A percentile compares a stretch with the other conserved stretches of the same genome.
phyloP scores from a whole-genome alignment of 2,113 vertebrate genomes.

The Gymnobelideus leadbeateri region DNA sequence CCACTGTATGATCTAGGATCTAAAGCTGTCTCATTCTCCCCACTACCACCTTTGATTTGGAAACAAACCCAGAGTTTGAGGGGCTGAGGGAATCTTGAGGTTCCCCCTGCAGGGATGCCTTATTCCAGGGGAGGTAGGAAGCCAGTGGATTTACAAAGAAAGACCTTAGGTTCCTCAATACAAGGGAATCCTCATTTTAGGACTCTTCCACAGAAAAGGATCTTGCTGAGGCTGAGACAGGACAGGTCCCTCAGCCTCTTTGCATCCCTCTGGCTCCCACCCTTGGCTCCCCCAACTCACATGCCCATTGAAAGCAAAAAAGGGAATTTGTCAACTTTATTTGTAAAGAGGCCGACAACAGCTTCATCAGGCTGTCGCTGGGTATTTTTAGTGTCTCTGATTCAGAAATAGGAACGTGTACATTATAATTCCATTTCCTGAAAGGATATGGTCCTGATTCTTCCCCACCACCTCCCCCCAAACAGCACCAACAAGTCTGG shows the following conservation, averaged over 20 bases:
- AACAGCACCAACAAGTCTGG: conserved; percentile 70
- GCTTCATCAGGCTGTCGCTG: conserved; percentile 81
- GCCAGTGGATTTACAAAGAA: background rate
- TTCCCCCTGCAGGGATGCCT: background rate
- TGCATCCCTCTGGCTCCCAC: conserved; percentile 27
- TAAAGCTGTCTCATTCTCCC: background rate
- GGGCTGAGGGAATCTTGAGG: background rate
- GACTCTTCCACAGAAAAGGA: background rate
- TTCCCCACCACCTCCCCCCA: conserved; percentile 28
- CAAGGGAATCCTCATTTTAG: background rate
- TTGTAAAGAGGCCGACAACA: conserved; percentile 79
- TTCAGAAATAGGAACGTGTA: conserved; percentile 82
- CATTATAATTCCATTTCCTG: conserved; percentile 84
- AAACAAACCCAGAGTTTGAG: background rate
- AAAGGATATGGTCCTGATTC: conserved; percentile 79
- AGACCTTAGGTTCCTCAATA: background rate
- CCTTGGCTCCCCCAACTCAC: conserved; percentile 35
- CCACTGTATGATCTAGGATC: background rate
- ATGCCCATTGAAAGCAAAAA: conserved; percentile 72
- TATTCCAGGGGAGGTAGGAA: background rate
- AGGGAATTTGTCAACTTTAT: conserved; percentile 77
- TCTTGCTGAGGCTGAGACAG: conserved; percentile 44
- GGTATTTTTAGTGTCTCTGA: conserved; percentile 82
- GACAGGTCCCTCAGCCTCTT: background rate
- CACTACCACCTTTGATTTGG: background rate